Evolutionary conservation across 2,797 vertebrate genomes (phyloP).

Genomic region (Todus mexicanus): DNA sequence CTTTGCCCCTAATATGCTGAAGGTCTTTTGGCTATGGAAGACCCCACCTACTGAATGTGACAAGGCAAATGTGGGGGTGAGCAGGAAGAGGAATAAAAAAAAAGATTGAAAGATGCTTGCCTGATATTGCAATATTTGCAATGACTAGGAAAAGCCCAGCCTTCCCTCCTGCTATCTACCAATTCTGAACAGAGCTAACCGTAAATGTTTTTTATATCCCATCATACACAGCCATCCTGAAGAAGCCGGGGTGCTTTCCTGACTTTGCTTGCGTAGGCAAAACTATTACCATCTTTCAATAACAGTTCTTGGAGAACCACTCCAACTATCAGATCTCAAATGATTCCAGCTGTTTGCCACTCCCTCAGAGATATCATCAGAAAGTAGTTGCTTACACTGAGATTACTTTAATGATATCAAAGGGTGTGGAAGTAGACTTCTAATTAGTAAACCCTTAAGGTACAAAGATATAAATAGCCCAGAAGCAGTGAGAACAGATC

Average conservation of each 20-base stretch:
- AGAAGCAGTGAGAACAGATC: constrained; percentile 26
- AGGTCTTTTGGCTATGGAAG: background rate
- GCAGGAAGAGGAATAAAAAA: background rate
- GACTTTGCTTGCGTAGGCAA: background rate
- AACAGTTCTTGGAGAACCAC: background rate
- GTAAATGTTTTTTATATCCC: background rate
- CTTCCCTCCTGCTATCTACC: background rate
- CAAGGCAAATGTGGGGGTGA: background rate
- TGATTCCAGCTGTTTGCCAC: constrained; percentile 32
- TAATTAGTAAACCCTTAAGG: constrained; percentile 38
- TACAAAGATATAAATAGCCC: constrained; percentile 36
- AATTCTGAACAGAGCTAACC: background rate
- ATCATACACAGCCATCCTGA: background rate
- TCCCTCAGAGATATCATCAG: constrained; percentile 19
- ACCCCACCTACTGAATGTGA: background rate
- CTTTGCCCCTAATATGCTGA: background rate
- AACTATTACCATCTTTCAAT: background rate
- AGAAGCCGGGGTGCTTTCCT: background rate
- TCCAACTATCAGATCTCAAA: background rate
- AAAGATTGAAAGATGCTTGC: background rate
- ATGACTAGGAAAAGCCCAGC: background rate
- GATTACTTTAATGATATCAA: constrained; percentile 37
- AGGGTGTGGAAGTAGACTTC: constrained; percentile 13
- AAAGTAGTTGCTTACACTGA: background rate
- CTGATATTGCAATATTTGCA: background rate